Evolutionary conservation across 2,797 vertebrate species (phyloP).

Genomic region (Acestrorhynchus altus): DNA sequence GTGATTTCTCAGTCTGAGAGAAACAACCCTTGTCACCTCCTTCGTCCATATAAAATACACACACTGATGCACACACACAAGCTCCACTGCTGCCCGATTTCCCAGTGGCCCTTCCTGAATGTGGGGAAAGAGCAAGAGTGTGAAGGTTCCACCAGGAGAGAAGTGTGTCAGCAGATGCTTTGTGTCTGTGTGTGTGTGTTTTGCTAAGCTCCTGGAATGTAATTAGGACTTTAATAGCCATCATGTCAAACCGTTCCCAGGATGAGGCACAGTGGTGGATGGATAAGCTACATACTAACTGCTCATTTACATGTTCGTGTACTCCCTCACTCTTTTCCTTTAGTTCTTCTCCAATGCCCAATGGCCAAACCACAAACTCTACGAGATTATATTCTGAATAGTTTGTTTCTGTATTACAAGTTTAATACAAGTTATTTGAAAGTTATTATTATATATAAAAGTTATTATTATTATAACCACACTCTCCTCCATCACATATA

Average conservation of each 20-base stretch:
- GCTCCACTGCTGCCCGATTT: constrained; percentile 28
- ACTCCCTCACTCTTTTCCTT: background rate
- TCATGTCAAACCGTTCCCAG: constrained; percentile 73
- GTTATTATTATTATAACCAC: too few species aligned
- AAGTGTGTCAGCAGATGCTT: constrained; percentile 21
- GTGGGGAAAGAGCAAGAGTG: background rate
- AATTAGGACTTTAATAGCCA: constrained; percentile 79
- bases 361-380: too few species aligned
- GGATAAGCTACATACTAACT: constrained; percentile 1
- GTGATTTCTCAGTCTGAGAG: constrained; percentile 57
- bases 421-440: too few species aligned
- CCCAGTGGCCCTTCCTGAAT: constrained; percentile 27
- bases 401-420: too few species aligned
- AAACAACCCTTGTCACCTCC: constrained; percentile 20
- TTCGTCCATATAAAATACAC: constrained; percentile 14
- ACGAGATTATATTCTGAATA: too few species aligned
- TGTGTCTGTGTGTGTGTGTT: constrained; percentile 62
- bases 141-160: constrained; percentile 34
- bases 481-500: too few species aligned
- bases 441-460: too few species aligned
- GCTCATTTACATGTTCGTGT: too few species aligned
- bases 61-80: background rate
- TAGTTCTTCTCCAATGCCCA: background rate
- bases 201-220: constrained; percentile 75
- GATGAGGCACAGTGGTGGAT: constrained; percentile 54